Evolutionary conservation across 1,140 invertebrate genomes (phyloP), one percentile per base, ranked within the genome.

Genomic region (Anastatus disparis): DNA sequence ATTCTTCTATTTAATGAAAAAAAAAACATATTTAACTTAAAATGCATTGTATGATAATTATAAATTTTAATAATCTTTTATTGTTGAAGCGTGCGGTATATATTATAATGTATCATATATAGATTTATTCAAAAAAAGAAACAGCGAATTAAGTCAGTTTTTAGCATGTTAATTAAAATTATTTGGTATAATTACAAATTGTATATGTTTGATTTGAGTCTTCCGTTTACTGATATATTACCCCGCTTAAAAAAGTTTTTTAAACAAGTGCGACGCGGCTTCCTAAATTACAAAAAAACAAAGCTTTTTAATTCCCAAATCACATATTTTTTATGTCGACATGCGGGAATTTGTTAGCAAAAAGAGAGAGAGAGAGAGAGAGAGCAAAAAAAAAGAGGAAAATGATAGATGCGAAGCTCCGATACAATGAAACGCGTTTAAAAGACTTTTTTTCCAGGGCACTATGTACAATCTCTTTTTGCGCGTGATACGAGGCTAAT

Each of bases 131-230:
- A 42, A 56, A 46, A 17, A 46, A 48, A n/a, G n/a, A n/a, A n/a
- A n/a, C n/a, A n/a, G 12, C 29, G 29, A 48, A 52, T 53, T 6
- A 65, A 42, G 15, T 6, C 24, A 7, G 40, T 66, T 26, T n/a
- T 22, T 53, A 62, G 17, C 12, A 8, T 31, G 10, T 10, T 44
- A 38, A 61, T 40, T 17, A 35, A 27, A 17, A 58, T 31, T 35
- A 6, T 35, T 44, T 66, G 10, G 59, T 55, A 63, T 53, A 8
- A 58, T 58, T 31, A 71, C 40, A 22, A 46, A 56, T 63, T 35
- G 26, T 56, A 46, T 66, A 65, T 31, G 31, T 58, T 50, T 67
- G 58, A 68, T 68, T 68, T 58, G 56, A 63, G 71, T 72, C 71
- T 72, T 72, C 71, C 71, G 56, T 68, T 63, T 15, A 20, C n/a